phyloP scores from a whole-genome alignment of 2,113 vertebrate species.

The Brachypteracias leptosomus region DNA sequence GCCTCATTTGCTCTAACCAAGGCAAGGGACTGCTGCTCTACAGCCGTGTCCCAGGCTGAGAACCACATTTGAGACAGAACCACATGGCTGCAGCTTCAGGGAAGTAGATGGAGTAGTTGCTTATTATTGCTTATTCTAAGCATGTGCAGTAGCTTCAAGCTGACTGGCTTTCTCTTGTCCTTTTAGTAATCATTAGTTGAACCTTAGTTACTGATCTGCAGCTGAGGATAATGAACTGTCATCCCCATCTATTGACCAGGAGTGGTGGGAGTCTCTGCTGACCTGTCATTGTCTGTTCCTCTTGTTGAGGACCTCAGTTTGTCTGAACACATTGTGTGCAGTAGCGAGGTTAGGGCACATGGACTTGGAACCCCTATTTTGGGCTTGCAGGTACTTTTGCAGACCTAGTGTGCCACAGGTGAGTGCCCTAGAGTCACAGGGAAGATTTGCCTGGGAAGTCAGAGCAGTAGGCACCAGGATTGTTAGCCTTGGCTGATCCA shows the following conservation, averaged over 20 bases:
- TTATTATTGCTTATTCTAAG: background rate
- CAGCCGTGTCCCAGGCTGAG: background rate
- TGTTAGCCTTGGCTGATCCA: background rate
- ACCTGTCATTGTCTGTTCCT: background rate
- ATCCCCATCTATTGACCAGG: background rate
- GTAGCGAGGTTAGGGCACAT: background rate
- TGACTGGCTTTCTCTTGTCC: background rate
- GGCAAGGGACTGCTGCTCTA: background rate
- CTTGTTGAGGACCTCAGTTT: background rate
- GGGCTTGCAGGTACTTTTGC: background rate
- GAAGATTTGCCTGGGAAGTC: background rate
- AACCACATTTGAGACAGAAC: background rate
- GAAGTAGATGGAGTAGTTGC: too few species aligned
- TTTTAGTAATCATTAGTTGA: background rate
- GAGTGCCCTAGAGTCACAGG: background rate
- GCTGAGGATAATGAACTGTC: background rate
- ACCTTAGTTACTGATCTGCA: background rate
- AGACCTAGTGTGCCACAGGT: background rate
- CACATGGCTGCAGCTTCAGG: background rate
- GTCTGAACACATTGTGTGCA: background rate
- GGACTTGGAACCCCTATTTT: background rate
- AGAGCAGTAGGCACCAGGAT: background rate
- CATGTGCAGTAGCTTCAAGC: background rate
- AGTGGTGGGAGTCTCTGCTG: background rate
- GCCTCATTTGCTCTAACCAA: background rate